Percentiles rank a stretch among this genome's conserved stretches.
phyloP scores from a whole-genome alignment of 2,888 invertebrate species.

The Drosophila demipolita region DNA sequence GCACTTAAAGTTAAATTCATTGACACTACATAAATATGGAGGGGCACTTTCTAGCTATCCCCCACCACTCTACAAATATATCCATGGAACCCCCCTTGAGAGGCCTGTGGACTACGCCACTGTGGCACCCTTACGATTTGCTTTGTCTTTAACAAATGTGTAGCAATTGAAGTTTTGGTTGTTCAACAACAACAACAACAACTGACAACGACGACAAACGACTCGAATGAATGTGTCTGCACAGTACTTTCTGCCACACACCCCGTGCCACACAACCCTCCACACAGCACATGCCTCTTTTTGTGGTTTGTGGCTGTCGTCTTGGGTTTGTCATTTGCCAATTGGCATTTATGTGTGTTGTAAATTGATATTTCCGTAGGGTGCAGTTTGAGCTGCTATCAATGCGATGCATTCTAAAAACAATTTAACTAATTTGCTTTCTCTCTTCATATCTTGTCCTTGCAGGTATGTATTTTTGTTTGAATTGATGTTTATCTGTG shows the following conservation, averaged over 20 bases:
- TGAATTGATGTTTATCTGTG: background rate
- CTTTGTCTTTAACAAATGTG: constrained; percentile 58
- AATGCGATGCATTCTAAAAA: constrained; percentile 42
- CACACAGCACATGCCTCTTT: background rate
- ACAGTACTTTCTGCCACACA: constrained; percentile 1
- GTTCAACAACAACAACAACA: constrained; percentile 29
- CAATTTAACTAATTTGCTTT: constrained; percentile 56
- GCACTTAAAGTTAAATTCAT: constrained; percentile 2
- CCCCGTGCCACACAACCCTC: background rate
- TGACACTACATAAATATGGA: background rate
- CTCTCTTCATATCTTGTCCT: constrained; percentile 19
- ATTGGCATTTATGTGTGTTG: constrained; percentile 62
- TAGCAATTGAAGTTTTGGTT: constrained; percentile 56
- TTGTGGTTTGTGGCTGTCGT: constrained; percentile 33
- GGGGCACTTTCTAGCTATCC: background rate
- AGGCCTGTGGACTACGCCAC: constrained; percentile 12
- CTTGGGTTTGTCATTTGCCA: constrained; percentile 62
- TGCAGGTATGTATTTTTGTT: constrained; percentile 50
- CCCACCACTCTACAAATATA: background rate
- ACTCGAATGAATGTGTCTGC: constrained; percentile 16
- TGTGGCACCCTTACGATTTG: constrained; percentile 22
- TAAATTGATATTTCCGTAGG: constrained; percentile 71
- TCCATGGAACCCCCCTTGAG: constrained; percentile 2
- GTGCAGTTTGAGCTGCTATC: constrained; percentile 29
- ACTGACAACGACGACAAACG: constrained; percentile 20